Evolutionary conservation across 2,888 invertebrate genomes (phyloP).

Genomic region (Pseudoips prasinana): DNA sequence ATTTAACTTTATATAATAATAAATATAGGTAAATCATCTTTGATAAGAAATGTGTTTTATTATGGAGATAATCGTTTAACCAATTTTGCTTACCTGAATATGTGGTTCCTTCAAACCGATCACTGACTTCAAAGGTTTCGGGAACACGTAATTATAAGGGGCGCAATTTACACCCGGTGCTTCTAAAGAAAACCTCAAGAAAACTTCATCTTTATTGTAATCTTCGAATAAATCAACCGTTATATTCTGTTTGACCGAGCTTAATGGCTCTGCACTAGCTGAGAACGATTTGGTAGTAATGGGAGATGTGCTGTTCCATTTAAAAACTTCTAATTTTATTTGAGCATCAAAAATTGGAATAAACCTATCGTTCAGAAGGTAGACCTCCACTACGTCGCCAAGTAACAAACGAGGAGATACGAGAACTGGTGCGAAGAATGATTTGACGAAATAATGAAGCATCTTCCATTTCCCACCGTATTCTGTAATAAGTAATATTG

Average conservation of each 20-base stretch:
- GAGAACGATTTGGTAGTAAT: constrained; percentile 46
- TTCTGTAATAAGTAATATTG: constrained; percentile 79
- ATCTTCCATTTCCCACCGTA: constrained; percentile 91
- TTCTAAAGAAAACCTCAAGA: constrained; percentile 76
- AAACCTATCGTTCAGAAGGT: constrained; percentile 85
- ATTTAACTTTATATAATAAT: no score
- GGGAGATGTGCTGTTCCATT: constrained; percentile 78
- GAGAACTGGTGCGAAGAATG: constrained; percentile 91
- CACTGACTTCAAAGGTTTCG: constrained; percentile 79
- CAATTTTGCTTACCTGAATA: constrained; percentile 82
- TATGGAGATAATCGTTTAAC: no score
- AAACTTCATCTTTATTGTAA: constrained; percentile 48
- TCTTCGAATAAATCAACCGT: constrained; percentile 43
- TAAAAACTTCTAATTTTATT: constrained; percentile 81
- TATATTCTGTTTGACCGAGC: constrained; percentile 50
- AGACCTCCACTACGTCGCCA: constrained; percentile 80
- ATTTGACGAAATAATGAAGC: constrained; percentile 93
- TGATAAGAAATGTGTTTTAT: no score
- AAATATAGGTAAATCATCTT: no score
- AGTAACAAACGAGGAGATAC: constrained; percentile 82
- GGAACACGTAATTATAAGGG: constrained; percentile 86
- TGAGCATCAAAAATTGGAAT: constrained; percentile 62
- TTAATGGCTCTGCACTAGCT: constrained; percentile 45
- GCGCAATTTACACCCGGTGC: constrained; percentile 65
- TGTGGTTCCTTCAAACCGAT: constrained; percentile 75